Conservation (phyloP, 1,140 invertebrate species). For the Pachypsylla venusta region DNA sequence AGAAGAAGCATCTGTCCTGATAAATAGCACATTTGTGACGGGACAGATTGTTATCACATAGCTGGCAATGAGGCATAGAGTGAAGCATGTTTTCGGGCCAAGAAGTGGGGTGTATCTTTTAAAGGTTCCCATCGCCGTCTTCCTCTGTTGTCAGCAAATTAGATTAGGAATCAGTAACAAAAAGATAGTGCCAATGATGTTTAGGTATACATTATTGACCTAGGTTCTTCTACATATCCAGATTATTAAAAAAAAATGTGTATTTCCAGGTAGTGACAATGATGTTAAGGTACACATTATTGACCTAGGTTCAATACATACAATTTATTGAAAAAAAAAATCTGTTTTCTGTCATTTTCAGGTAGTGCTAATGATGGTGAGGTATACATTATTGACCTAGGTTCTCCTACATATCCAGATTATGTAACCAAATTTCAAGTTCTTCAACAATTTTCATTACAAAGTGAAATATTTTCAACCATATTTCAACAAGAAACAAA, state of each 20-base stretch:
- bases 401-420: background rate
- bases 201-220: background rate
- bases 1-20: too few relatives aligned
- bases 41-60: too few relatives aligned
- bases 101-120: too few relatives aligned
- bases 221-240: background rate
- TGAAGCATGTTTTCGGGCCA: too few relatives aligned
- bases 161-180: too few relatives aligned
- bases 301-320: background rate
- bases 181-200: background rate
- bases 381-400: background rate
- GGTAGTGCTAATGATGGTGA: background rate
- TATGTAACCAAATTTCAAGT: background rate
- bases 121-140: too few relatives aligned
- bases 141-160: too few relatives aligned
- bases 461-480: background rate
- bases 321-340: too few relatives aligned
- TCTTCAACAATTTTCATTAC: background rate
- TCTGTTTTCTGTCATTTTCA: too few relatives aligned
- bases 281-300: background rate
- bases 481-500: background rate
- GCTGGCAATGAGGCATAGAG: too few relatives aligned
- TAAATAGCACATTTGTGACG: too few relatives aligned
- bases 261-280: constrained; percentile 1
- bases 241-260: too few relatives aligned